Conservation (phyloP, 1,140 invertebrate genomes). For the Nylanderia fulva region DNA sequence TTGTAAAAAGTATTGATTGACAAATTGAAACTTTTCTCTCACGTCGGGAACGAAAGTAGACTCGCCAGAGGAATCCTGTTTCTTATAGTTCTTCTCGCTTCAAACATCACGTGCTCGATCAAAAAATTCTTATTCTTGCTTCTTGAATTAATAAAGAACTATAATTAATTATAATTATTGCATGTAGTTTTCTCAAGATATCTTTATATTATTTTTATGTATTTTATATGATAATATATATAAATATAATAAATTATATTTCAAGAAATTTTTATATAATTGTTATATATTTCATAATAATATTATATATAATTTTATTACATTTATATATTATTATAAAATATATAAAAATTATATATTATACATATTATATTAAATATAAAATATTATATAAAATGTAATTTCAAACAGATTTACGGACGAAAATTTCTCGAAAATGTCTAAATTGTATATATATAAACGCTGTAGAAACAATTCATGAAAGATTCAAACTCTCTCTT, state of each 20-base stretch:
- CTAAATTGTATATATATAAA: neutral
- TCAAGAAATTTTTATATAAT: neutral
- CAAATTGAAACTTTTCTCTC: conserved; percentile 30
- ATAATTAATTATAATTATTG: neutral
- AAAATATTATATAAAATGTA: too few relatives aligned
- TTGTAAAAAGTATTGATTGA: conserved; percentile 16
- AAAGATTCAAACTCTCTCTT: neutral
- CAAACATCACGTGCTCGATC: neutral
- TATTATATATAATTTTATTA: too few relatives aligned
- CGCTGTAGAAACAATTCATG: neutral
- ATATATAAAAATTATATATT: too few relatives aligned
- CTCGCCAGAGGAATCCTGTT: neutral
- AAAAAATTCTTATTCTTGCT: neutral
- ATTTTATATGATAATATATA: too few relatives aligned
- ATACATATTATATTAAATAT: too few relatives aligned
- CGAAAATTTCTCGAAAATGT: neutral
- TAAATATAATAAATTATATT: too few relatives aligned
- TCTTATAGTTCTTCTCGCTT: neutral
- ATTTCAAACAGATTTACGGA: neutral
- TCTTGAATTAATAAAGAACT: neutral
- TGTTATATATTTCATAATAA: too few relatives aligned
- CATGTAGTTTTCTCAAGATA: too few relatives aligned
- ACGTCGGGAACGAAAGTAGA: neutral
- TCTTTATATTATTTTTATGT: too few relatives aligned
- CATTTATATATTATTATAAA: too few relatives aligned